Evolutionary conservation across 2,797 vertebrate genomes (phyloP).

Genomic region (Danio jaintianensis): DNA sequence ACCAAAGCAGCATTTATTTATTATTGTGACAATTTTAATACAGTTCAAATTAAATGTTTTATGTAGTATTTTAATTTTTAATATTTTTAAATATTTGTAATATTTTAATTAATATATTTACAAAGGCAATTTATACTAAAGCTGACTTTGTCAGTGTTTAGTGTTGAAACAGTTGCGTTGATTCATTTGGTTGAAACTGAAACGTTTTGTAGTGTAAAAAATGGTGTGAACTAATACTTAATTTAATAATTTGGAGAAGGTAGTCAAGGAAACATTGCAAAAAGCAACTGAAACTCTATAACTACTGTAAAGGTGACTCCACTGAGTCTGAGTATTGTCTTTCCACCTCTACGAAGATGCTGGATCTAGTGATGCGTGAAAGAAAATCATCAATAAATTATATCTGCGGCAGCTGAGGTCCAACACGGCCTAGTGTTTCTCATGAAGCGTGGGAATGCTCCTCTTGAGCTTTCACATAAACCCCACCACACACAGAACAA

Average conservation of each 20-base stretch:
- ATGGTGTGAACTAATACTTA: too few species aligned
- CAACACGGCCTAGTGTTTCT: conserved; percentile 38
- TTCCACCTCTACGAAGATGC: conserved; percentile 39
- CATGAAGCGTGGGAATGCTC: conserved; percentile 61
- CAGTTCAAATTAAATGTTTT: not conserved
- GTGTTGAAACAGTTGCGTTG: too few species aligned
- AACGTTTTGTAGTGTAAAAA: too few species aligned
- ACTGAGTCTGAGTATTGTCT: conserved; percentile 40
- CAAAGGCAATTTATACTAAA: not conserved
- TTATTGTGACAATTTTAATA: not conserved
- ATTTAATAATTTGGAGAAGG: not conserved
- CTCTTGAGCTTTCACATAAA: conserved; percentile 36
- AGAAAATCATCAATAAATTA: conserved; percentile 52
- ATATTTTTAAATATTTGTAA: too few species aligned
- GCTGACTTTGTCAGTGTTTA: too few species aligned
- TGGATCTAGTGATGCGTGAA: conserved; percentile 54
- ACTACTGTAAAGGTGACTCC: conserved; percentile 41
- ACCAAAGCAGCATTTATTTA: not conserved
- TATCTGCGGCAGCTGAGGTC: conserved; percentile 47
- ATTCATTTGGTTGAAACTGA: too few species aligned
- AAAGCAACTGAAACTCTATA: conserved; percentile 36
- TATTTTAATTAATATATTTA: conserved; percentile 4
- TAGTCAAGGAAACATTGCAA: conserved; percentile 20
- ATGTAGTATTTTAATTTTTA: too few species aligned
- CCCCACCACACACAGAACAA: conserved; percentile 13